These are phyloP conservation scores for Kryptolebias marmoratus DNA, from an alignment of 2,113 vertebrate species.

Conservation along the genomic window DNA sequence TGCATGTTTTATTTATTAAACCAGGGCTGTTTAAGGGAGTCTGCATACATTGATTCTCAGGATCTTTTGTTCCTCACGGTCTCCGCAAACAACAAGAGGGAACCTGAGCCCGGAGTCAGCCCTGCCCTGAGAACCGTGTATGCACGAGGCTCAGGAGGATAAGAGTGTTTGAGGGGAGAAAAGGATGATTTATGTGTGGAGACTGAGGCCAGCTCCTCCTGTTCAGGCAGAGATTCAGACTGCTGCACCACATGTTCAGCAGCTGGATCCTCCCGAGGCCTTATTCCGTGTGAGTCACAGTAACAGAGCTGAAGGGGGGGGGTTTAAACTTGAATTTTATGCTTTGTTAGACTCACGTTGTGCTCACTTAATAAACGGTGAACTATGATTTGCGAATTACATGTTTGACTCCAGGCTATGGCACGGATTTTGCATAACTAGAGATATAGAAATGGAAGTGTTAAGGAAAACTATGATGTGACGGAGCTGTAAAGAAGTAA, in stretches of 20 bases:
- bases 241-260: constrained; percentile 56
- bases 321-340: constrained; percentile 16
- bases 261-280: constrained; percentile 44
- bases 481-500: not conserved
- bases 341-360: not conserved
- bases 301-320: constrained; percentile 2
- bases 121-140: constrained; percentile 25
- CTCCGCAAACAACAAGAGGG: constrained; percentile 33
- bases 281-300: constrained; percentile 1
- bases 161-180: constrained; percentile 57
- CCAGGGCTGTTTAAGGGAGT: constrained; percentile 28
- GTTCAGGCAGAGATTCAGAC: constrained; percentile 16
- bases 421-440: constrained; percentile 2
- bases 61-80: constrained; percentile 22
- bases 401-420: not conserved
- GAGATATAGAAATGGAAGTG: not conserved
- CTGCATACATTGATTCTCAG: constrained; percentile 22
- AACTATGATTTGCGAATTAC: not conserved
- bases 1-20: constrained; percentile 15
- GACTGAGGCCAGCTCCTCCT: constrained; percentile 23
- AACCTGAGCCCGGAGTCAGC: constrained; percentile 46
- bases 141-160: constrained; percentile 53
- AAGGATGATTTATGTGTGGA: constrained; percentile 45
- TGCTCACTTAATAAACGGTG: not conserved
- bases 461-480: not conserved